Base-by-base conservation (phyloP, 1,140 invertebrate species). In the Listronotus oregonensis region DNA sequence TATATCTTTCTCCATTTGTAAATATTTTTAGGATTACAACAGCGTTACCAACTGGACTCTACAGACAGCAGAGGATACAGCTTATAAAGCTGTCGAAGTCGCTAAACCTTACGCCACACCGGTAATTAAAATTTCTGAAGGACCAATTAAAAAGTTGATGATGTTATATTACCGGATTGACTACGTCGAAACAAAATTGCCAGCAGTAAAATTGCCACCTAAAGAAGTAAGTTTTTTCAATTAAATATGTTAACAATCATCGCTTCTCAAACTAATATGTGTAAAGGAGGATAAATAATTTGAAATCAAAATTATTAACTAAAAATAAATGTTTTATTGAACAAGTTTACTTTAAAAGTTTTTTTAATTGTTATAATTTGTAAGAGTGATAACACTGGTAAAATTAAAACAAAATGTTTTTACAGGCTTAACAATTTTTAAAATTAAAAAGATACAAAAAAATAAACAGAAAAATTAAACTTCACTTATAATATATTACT, bases 21-120 rank as follows among this genome's bases (percentile, higher is more conserved):
- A n/a, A n/a, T 3, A 37, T 64, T 44, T 58, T 43, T 62, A 86
- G 85, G 80, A 81, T 44, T 83, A 80, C 5, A 86, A 85, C 75
- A 79, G 79, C 21, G 66, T 86, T 5, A 80, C 85, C 60, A 78
- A 76, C 32, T 85, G 84, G 83, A 81, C 84, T 39, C 73, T 86
- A 6, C 77, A 78, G 50, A 84, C 83, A 0, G 84, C 85, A 0
- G 85, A 86, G 70, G 80, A 79, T 39, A 83, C 84, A 4, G 73
- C 85, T 11, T 14, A 72, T 46, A 77, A 67, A 11, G 80, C 80
- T 12, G 74, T 81, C 0, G 85, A 84, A 11, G 78, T 82, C 7
- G 81, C 72, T 46, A 79, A 82, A 18, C 77, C 82, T 6, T 70
- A 71, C 17, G 80, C 84, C 0, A 78, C 78, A 44, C 83, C 85